Conservation (phyloP, 2,113 vertebrate genomes). For the Bos indicus region DNA sequence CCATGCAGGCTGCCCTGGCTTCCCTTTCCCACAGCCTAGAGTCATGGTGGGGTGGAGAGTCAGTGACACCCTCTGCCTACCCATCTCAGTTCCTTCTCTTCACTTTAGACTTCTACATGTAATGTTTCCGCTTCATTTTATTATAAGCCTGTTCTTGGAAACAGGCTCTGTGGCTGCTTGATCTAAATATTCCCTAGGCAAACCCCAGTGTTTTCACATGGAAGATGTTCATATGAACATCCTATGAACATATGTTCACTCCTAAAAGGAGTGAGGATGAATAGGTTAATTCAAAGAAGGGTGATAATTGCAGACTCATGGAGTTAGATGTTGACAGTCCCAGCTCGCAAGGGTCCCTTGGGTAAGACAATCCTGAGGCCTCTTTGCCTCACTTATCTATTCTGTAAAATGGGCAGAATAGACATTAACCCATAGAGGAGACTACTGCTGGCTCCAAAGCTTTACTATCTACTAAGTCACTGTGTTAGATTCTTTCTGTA, state of each 20-base stretch:
- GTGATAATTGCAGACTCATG: neutral
- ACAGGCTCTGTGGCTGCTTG: neutral
- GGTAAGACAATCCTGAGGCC: neutral
- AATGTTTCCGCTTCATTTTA: neutral
- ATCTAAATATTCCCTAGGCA: neutral
- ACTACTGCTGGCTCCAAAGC: neutral
- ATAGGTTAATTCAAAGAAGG: neutral
- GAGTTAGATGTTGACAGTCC: neutral
- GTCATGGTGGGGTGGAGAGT: neutral
- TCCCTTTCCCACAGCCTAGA: neutral
- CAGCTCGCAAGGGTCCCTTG: neutral
- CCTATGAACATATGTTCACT: no score
- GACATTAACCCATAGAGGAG: neutral
- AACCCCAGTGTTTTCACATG: neutral
- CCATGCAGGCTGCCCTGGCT: accelerated
- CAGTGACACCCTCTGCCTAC: neutral
- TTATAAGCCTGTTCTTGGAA: neutral
- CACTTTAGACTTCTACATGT: neutral
- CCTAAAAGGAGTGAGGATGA: neutral
- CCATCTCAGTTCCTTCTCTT: neutral
- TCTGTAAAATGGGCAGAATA: neutral
- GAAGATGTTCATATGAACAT: neutral
- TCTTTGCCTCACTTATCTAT: neutral
- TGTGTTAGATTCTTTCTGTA: neutral
- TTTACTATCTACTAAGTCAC: neutral